Conservation (phyloP, 2,888 invertebrate species). For the Cheiracanthium punctorium region DNA sequence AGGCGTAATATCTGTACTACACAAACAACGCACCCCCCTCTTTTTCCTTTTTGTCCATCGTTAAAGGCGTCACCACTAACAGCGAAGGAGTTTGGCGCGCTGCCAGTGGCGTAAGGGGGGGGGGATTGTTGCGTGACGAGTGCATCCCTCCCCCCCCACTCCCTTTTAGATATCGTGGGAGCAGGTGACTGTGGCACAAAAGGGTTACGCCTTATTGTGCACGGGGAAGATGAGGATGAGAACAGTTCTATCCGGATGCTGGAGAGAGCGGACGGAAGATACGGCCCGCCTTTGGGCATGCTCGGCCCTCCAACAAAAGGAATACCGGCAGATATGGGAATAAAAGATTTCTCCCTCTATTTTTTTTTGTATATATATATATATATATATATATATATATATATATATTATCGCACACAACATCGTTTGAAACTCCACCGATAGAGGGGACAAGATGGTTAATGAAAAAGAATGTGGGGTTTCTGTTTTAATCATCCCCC, state of each 20-base stretch:
- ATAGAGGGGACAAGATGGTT: neutral
- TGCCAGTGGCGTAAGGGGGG: conserved; percentile 43
- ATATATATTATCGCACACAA: no score
- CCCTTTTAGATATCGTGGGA: conserved; percentile 47
- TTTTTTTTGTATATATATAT: neutral
- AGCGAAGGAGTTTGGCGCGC: conserved; percentile 57
- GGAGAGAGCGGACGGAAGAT: conserved; percentile 57
- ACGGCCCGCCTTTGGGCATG: conserved; percentile 56
- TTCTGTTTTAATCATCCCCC: conserved; percentile 18
- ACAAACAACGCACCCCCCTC: conserved; percentile 59
- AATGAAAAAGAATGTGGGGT: neutral
- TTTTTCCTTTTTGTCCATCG: conserved; percentile 54
- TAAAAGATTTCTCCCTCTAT: neutral
- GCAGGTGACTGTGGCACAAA: conserved; percentile 69
- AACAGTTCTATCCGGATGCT: conserved; percentile 58
- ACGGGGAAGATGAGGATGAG: conserved; percentile 24
- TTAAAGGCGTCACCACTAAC: conserved; percentile 69
- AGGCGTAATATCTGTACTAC: conserved; percentile 69
- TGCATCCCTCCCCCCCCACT: conserved; percentile 20
- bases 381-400: no score
- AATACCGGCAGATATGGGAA: conserved; percentile 28
- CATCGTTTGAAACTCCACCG: neutral
- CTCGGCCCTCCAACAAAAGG: conserved; percentile 38
- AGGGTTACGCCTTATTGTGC: conserved; percentile 70
- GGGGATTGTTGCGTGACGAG: conserved; percentile 46